Evolutionary conservation across 1,140 invertebrate genomes (phyloP), one percentile per base, ranked within the genome.

Genomic region (Drosophila littoralis): DNA sequence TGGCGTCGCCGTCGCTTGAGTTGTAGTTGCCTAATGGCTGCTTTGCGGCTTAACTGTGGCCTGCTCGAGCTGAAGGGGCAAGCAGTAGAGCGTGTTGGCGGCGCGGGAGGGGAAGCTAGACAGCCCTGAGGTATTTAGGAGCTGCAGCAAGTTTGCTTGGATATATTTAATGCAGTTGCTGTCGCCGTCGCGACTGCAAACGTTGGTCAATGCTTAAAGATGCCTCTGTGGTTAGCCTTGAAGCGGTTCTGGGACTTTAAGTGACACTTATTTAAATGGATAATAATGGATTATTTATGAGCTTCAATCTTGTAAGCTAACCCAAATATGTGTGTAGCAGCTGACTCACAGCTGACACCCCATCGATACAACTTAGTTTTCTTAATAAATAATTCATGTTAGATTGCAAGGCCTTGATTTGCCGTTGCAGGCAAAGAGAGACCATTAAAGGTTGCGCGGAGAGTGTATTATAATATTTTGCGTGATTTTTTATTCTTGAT

Each of bases 101-200:
- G 33, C 7, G 35, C 4, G 38, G 13, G 15, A 15, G 10, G 17
- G 36, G 1, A 17, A 75, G 46, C 45, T 46, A 65, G 67, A 78
- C 64, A 86, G 63, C 77, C 75, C 81, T 68, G 70, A 81, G 85
- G 82, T 86, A 88, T 85, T 86, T 79, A 86, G 63, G 75, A 48
- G 32, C 57, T 38, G 36, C 65, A 50, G 64, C 35, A 74, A 77
- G 38, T 68, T 65, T 17, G 38, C 52, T 46, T 35, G 40, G 13
- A 74, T 54, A 68, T 75, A 69, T 61, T 74, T 68, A 50, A 74
- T 58, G 64, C 52, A 77, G 42, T 57, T 38, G 22, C 28, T 45
- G 35, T 38, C 38, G 55, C 42, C 32, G 63, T 51, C 43, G 46
- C 46, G 38, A 40, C 33, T 38, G 10, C 33, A 28, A 33, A 59